Evolutionary conservation across 2,888 invertebrate species (phyloP), one percentile per base, ranked within the genome.

Genomic region (Archaeoteleia sp.): DNA sequence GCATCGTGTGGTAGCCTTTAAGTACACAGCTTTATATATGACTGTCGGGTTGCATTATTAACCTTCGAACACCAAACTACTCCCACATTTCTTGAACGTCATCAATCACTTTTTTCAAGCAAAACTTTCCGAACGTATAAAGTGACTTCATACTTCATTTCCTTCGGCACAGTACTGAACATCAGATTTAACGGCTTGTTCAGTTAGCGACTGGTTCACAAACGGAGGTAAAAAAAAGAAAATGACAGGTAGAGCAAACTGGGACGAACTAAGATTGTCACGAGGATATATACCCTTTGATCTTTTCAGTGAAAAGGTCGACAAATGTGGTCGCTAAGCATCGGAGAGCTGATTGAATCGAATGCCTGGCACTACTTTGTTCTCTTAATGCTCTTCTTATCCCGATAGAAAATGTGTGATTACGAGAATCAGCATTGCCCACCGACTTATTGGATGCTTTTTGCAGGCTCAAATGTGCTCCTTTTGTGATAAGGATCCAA

Each of bases 31-130:
- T 55, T 63, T 63, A 55, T 57, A 12, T 32, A 27, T 7, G n/a
- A 0, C 13, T 32, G 17, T 32, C 15, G 29, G 45, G 55, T 43
- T 54, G 62, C 49, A 55, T 63, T 63, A 63, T 63, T 63, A 63
- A 63, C 61, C 42, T 62, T 35, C 54, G 25, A 62, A 62, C 30
- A 61, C 30, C 46, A 14, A 32, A 27, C 25, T 9, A 15, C 20
- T 42, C 10, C 32, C 25, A 23, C 0, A 23, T 1, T 15, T 12
- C 13, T 10, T 9, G 6, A 14, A 9, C 15, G 29, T 48, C 20
- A 54, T 62, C 62, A 62, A 62, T 62, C 54, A 62, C 34, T 6
- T 39, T 61, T 53, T 61, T 29, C 9, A 34, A 1, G 1, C n/a
- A 17, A 23, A 25, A 27, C 51, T 61, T 51, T 32, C 39, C 23